Evolutionary conservation across 2,113 vertebrate species (phyloP).

Genomic region (Cromileptes altivelis): DNA sequence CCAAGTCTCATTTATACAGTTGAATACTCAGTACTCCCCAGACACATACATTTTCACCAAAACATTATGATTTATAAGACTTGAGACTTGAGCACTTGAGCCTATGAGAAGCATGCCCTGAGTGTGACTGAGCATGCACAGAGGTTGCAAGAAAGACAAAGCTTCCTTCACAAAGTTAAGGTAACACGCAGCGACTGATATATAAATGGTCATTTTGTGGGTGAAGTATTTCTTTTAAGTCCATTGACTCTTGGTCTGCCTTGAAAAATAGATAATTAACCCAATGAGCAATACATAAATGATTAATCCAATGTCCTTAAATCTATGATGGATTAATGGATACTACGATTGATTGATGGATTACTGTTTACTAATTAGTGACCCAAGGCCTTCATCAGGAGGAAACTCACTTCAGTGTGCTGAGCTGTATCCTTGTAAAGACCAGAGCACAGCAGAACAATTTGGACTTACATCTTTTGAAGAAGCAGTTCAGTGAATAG

Average conservation of each 20-base stretch:
- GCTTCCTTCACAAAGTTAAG: no score
- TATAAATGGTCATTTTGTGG: no score
- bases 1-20: no score
- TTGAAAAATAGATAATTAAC: background rate
- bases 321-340: background rate
- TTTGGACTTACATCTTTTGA: background rate
- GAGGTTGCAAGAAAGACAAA: no score
- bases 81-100: no score
- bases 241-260: background rate
- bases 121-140: no score
- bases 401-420: background rate
- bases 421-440: background rate
- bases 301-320: background rate
- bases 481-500: background rate
- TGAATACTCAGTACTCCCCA: no score
- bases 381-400: background rate
- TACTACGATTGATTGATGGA: conserved; percentile 7
- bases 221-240: no score
- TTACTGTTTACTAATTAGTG: conserved; percentile 19
- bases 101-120: no score
- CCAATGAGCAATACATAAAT: background rate
- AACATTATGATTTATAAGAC: no score
- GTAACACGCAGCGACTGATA: no score
- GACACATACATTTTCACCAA: no score
- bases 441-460: background rate